These are phyloP conservation scores for Fringilla coelebs DNA, from an alignment of 2,797 vertebrate species.

Conservation along the genomic window DNA sequence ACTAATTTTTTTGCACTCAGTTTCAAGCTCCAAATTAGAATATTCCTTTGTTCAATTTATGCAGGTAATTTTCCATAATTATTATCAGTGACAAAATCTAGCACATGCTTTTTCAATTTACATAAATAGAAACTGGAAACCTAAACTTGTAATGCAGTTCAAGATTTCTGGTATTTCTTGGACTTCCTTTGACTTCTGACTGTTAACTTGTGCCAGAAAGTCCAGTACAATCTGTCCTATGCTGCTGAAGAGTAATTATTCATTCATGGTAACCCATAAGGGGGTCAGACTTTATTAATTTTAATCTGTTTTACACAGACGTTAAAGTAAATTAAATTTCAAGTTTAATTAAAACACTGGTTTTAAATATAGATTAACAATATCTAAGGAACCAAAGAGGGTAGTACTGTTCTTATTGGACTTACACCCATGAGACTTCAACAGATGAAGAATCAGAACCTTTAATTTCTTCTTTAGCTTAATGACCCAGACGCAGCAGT, in stretches of 20 bases:
- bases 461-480: not conserved
- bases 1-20: not conserved
- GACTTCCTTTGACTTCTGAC: conserved; percentile 3
- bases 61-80: not conserved
- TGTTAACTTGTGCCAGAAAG: not conserved
- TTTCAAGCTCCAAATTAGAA: conserved; percentile 6
- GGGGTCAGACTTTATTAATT: conserved; percentile 64
- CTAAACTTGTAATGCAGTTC: not conserved
- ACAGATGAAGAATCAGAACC: not conserved
- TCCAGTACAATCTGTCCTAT: conserved; percentile 2
- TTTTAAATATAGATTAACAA: conserved; percentile 51
- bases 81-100: not conserved
- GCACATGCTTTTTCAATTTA: not conserved
- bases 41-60: not conserved
- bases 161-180: conserved; percentile 29
- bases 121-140: not conserved
- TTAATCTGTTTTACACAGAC: conserved; percentile 40
- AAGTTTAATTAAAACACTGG: conserved; percentile 50
- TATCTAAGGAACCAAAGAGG: conserved; percentile 8
- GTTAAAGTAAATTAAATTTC: conserved; percentile 51
- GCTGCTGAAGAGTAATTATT: conserved; percentile 46
- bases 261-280: conserved; percentile 9
- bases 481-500: not conserved
- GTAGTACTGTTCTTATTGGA: not conserved
- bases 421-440: not conserved